A percentile compares a stretch with the other conserved stretches of the same genome.
Evolutionary conservation across 2,888 invertebrate genomes (phyloP).

Genomic region (Anoncus sp.): DNA sequence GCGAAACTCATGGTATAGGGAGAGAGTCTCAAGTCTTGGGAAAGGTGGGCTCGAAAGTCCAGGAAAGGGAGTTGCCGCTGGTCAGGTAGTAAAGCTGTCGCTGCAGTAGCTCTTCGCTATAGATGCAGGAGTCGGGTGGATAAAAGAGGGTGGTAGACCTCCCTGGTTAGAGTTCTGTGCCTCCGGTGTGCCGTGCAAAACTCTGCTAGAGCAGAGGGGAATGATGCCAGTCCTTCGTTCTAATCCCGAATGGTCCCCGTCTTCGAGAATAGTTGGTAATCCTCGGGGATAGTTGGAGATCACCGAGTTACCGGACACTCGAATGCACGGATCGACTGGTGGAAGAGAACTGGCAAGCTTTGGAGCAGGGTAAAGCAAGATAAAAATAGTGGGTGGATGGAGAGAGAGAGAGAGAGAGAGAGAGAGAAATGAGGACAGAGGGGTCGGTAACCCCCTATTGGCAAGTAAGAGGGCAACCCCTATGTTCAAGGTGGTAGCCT

Average conservation of each 20-base stretch:
- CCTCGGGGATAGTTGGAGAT: conserved; percentile 83
- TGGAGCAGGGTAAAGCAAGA: conserved; percentile 49
- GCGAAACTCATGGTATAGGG: conserved; percentile 11
- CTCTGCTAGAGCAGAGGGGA: conserved; percentile 50
- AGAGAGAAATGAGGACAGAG: conserved; percentile 42
- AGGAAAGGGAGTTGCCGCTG: conserved; percentile 42
- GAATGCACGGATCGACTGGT: conserved; percentile 69
- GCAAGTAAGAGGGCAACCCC: conserved; percentile 55
- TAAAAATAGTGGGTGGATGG: conserved; percentile 45
- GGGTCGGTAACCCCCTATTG: conserved; percentile 62
- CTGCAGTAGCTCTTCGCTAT: conserved; percentile 43
- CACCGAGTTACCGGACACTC: conserved; percentile 82
- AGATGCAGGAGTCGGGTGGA: conserved; percentile 61
- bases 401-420: conserved; percentile 48
- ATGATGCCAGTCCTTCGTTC: conserved; percentile 67
- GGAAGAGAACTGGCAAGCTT: conserved; percentile 65
- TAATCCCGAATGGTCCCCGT: conserved; percentile 79
- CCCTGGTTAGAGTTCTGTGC: conserved; percentile 25
- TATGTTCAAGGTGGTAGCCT: conserved; percentile 53
- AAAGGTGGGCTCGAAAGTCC: conserved; percentile 52
- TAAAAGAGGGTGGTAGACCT: conserved; percentile 56
- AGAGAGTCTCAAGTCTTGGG: conserved; percentile 50
- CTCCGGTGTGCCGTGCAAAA: conserved; percentile 46
- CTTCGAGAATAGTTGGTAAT: conserved; percentile 82
- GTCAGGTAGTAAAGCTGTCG: conserved; percentile 66